Evolutionary conservation across 1,140 invertebrate genomes (phyloP).

Genomic region (Branchinecta lynchi): DNA sequence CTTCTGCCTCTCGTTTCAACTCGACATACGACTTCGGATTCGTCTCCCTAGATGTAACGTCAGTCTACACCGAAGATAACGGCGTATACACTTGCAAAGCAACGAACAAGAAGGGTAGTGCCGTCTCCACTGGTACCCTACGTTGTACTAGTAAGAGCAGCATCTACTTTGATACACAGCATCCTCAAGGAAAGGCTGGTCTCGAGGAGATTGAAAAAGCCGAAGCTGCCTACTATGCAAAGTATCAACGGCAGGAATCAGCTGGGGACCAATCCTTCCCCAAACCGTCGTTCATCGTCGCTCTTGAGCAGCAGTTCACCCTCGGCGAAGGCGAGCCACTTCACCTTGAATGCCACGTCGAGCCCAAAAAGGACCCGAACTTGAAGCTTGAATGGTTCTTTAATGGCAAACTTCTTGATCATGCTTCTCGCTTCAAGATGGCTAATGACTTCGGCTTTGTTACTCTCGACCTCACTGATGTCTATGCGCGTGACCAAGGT

Average conservation of each 20-base stretch:
- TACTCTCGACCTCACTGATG: slow-evolving; percentile 69
- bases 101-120: slow-evolving; percentile 66
- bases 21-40: slow-evolving; percentile 78
- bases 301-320: slow-evolving; percentile 58
- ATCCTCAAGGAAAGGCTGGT: slow-evolving; percentile 67
- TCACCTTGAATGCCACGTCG: slow-evolving; percentile 80
- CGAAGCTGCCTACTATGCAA: slow-evolving; percentile 54
- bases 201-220: slow-evolving; percentile 69
- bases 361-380: slow-evolving; percentile 91
- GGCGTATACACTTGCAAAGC: slow-evolving; percentile 82
- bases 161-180: slow-evolving; percentile 70
- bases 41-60: slow-evolving; percentile 61
- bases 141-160: slow-evolving; percentile 59
- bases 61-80: slow-evolving; percentile 69
- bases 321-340: slow-evolving; percentile 77
- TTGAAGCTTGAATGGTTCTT: slow-evolving; percentile 88
- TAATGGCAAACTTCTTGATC: slow-evolving; percentile 69
- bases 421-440: slow-evolving; percentile 68
- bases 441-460: slow-evolving; percentile 85
- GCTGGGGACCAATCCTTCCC: slow-evolving; percentile 56
- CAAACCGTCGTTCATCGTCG: slow-evolving; percentile 74
- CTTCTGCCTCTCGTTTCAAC: slow-evolving; percentile 60
- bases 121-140: slow-evolving; percentile 68
- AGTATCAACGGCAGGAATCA: slow-evolving; percentile 44
- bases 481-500: slow-evolving; percentile 83